phyloP scores from a whole-genome alignment of 2,888 invertebrate species.

The Polymixis flavicincta region DNA sequence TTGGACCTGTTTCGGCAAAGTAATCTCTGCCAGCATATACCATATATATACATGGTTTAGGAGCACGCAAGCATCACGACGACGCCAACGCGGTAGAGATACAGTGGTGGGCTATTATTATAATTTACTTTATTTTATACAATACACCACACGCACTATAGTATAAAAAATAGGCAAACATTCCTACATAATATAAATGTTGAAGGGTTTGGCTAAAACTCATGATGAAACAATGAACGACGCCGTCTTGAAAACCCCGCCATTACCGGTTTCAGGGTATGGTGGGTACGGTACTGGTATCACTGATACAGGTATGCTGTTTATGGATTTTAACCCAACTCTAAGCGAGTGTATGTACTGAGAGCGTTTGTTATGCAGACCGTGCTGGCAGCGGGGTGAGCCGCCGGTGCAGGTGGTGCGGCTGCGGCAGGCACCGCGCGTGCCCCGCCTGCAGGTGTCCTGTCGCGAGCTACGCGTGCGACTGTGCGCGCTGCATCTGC shows the following conservation, averaged over 20 bases:
- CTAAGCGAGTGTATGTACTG: neutral
- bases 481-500: slow-evolving; percentile 77
- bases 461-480: slow-evolving; percentile 67
- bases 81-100: too few relatives aligned
- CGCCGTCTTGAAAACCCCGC: too few relatives aligned
- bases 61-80: too few relatives aligned
- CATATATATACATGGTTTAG: too few relatives aligned
- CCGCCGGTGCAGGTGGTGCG: slow-evolving; percentile 67
- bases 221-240: neutral
- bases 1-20: too few relatives aligned
- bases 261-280: too few relatives aligned
- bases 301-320: neutral
- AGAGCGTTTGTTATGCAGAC: slow-evolving; percentile 56
- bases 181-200: neutral
- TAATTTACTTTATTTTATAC: too few relatives aligned
- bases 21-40: too few relatives aligned
- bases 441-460: slow-evolving; percentile 52
- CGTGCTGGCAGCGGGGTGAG: slow-evolving; percentile 73
- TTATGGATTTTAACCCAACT: neutral
- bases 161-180: neutral
- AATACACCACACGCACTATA: too few relatives aligned
- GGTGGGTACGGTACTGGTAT: too few relatives aligned
- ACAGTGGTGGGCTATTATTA: too few relatives aligned
- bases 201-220: neutral
- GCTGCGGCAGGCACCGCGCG: slow-evolving; percentile 66